Percentiles rank a stretch among this genome's conserved stretches.
phyloP scores from a whole-genome alignment of 1,140 invertebrate species.

The Calycopis cecrops region DNA sequence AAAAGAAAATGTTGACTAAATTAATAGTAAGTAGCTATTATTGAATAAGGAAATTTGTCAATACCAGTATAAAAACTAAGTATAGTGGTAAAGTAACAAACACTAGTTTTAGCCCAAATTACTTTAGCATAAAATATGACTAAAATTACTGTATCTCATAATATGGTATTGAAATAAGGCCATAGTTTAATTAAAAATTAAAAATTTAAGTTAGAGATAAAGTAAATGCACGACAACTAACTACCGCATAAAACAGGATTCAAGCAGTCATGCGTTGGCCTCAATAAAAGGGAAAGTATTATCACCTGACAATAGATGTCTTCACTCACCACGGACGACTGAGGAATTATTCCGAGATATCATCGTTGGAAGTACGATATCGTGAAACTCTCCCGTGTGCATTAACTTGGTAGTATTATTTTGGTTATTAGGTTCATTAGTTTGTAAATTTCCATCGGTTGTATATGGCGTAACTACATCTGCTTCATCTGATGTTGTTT shows the following conservation, averaged over 20 bases:
- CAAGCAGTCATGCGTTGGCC: conserved; percentile 63
- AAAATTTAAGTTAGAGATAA: not conserved
- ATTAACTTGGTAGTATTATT: conserved; percentile 32
- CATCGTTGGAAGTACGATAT: conserved; percentile 55
- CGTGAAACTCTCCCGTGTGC: conserved; percentile 64
- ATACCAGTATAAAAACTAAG: no score
- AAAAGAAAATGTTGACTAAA: conserved; percentile 31
- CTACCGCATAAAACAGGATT: conserved; percentile 38
- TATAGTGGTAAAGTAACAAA: no score
- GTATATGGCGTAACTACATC: conserved; percentile 54
- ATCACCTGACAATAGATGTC: conserved; percentile 72
- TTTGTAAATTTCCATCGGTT: conserved; percentile 21
- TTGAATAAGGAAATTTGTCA: no score
- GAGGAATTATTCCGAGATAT: conserved; percentile 55
- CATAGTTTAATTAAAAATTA: conserved; percentile 3
- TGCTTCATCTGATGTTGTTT: conserved; percentile 44
- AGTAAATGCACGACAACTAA: conserved; percentile 27
- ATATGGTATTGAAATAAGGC: no score
- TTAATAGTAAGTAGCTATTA: no score
- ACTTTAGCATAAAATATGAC: no score
- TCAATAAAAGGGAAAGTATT: conserved; percentile 64
- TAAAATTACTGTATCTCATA: no score
- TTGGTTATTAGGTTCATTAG: conserved; percentile 23
- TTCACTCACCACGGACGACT: conserved; percentile 72
- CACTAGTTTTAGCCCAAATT: no score